Base-by-base conservation (phyloP, 2,797 vertebrate genomes). In the Gambelia wislizenii region DNA sequence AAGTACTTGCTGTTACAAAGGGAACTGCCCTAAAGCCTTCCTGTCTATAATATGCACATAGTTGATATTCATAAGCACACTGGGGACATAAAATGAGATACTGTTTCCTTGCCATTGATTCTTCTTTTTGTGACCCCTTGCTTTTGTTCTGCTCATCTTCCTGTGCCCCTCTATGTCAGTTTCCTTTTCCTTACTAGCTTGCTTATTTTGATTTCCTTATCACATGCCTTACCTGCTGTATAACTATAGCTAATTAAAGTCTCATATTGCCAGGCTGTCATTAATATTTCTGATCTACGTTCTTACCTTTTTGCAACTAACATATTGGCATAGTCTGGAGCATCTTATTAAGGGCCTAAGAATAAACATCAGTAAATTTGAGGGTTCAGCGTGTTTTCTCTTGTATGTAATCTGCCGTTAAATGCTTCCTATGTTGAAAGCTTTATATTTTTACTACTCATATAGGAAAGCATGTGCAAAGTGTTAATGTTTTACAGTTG, bases 91-190 rank as follows among this genome's bases (percentile, higher is more conserved):
- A 92, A 86, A 91, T 12, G 61, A 79, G 81, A 80, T 59, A 33
- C 76, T 86, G 33, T 86, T 90, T 94, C 89, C 87, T 92, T 94
- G 77, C 39, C 22, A 83, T 90, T 6, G 72, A 92, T 79, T 89
- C 90, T 59, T 87, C 88, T 70, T 82, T 75, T 74, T 25, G 6
- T 52, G 44, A 44, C 42, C 52, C 39, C 52, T 69, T 47, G 2
- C n/a, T 72, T 81, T 85, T 81, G 54, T 90, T 81, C 64, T 88
- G 27, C 79, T 75, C 69, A 25, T 72, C 54, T 91, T 61, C 81
- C 42, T 88, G 47, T 87, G 83, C 14, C 74, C 82, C 13, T 87
- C 82, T 8, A 12, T 90, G 89, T 92, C 88, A 22, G 56, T 91
- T 91, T 91, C 79, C 8, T 42, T 54, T 85, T 36, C n/a, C 20